Base-by-base conservation (phyloP, 1,140 invertebrate species). In the Apis cerana region DNA sequence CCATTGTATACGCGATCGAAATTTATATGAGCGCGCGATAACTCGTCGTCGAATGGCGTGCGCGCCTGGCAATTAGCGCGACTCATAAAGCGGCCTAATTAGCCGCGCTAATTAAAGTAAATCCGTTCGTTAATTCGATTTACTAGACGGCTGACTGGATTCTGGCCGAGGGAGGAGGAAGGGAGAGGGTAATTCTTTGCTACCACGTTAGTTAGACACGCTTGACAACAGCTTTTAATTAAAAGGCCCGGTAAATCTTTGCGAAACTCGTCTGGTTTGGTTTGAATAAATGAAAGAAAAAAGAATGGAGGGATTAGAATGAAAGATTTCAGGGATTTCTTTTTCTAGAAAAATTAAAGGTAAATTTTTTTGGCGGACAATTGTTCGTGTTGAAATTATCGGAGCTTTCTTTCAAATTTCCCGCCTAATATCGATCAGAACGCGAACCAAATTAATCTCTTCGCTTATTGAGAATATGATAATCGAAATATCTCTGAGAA, bases 61-160 rank as follows among this genome's bases (percentile, higher is more conserved):
- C 21, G 69, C 69, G 48, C 33, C 21, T 59, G 52, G 62, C 27
- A 82, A 82, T 82, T 82, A 65, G 23, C 54, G 54, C 61, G 80
- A 68, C 54, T 76, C 80, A 67, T 75, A 75, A 82, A 75, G 62
- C 80, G 13, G 54, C 54, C 72, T 82, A 82, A 82, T 82, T 76
- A 82, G 54, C 72, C 80, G 43, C 43, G 33, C 62, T 82, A 82
- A 82, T 76, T 75, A 82, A 82, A 76, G 72, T 82, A 82, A 82
- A 76, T 82, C 56, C 80, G 64, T 76, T 68, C 62, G 80, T 75
- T 82, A 58, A 82, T 76, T 82, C 72, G 56, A 82, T 82, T 82
- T 82, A 76, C 64, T 75, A 64, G 71, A 52, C 72, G 71, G 79
- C 27, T 58, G 54, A 17, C 11, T 54, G 56, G 27, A 82, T 82